A percentile compares a stretch with the other conserved stretches of the same genome.
Evolutionary conservation across 2,888 invertebrate genomes (phyloP).

Genomic region (Globia sparganii): DNA sequence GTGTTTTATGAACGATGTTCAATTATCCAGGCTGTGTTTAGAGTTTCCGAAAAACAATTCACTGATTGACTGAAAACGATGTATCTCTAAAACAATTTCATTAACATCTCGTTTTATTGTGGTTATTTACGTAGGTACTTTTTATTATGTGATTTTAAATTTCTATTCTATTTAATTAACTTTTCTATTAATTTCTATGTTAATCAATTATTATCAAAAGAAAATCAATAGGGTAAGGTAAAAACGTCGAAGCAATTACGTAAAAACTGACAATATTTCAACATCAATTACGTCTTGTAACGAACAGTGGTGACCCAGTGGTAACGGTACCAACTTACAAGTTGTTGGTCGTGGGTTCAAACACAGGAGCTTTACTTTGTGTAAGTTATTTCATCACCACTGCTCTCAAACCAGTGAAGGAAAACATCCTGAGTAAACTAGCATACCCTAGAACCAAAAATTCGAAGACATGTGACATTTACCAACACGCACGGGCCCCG

Average conservation of each 20-base stretch:
- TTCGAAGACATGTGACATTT: too few relatives aligned
- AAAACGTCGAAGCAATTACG: too few relatives aligned
- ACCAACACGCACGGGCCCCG: too few relatives aligned
- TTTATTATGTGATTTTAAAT: not conserved
- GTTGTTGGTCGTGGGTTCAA: not conserved
- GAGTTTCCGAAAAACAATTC: not conserved
- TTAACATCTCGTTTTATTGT: not conserved
- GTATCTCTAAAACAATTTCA: not conserved
- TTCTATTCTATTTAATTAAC: not conserved
- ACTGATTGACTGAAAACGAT: not conserved
- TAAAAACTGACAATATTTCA: not conserved
- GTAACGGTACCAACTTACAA: not conserved
- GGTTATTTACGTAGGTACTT: not conserved
- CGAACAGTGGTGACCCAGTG: not conserved
- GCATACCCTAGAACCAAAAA: not conserved
- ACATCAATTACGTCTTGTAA: constrained; percentile 2
- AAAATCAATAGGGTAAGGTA: not conserved
- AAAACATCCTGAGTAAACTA: not conserved
- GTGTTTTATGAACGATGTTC: too few relatives aligned
- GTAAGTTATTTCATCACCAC: not conserved
- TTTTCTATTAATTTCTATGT: not conserved
- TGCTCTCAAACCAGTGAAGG: not conserved
- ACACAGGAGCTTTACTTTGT: not conserved
- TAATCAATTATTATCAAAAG: not conserved
- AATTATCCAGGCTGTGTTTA: too few relatives aligned